These are phyloP conservation scores for Mechanitis mazaeus DNA, from an alignment of 2,888 invertebrate genomes.

Conservation along the genomic window DNA sequence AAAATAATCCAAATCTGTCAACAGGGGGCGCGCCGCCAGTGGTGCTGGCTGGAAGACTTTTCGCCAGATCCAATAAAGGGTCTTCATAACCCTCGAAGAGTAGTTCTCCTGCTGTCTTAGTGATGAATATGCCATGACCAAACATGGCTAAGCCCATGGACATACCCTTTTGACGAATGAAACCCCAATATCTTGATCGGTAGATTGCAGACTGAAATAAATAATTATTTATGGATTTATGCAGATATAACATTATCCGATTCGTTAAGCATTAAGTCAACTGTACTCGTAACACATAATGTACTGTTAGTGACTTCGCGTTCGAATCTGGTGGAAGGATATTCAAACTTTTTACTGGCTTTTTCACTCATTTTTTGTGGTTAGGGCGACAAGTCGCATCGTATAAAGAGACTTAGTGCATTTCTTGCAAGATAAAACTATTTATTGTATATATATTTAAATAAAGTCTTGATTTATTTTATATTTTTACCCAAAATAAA, in stretches of 20 bases:
- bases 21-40: slow-evolving; percentile 78
- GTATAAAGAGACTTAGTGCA: too few relatives aligned
- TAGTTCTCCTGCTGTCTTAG: slow-evolving; percentile 81
- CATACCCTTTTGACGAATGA: slow-evolving; percentile 75
- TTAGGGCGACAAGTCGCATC: too few relatives aligned
- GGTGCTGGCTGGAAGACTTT: slow-evolving; percentile 73
- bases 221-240: slow-evolving; percentile 25
- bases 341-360: too few relatives aligned
- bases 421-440: too few relatives aligned
- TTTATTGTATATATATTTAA: too few relatives aligned
- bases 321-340: too few relatives aligned
- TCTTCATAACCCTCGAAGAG: slow-evolving; percentile 90
- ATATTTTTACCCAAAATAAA: too few relatives aligned
- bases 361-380: too few relatives aligned
- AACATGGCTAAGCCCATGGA: slow-evolving; percentile 77
- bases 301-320: too few relatives aligned
- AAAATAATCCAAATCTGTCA: slow-evolving; percentile 93
- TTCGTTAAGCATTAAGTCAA: background rate
- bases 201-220: slow-evolving; percentile 76
- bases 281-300: too few relatives aligned
- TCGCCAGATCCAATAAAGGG: slow-evolving; percentile 80
- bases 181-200: slow-evolving; percentile 77
- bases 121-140: slow-evolving; percentile 75
- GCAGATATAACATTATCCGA: background rate
- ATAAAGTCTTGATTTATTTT: too few relatives aligned